phyloP scores from a whole-genome alignment of 2,113 vertebrate genomes.

The Myotis brandtii region DNA sequence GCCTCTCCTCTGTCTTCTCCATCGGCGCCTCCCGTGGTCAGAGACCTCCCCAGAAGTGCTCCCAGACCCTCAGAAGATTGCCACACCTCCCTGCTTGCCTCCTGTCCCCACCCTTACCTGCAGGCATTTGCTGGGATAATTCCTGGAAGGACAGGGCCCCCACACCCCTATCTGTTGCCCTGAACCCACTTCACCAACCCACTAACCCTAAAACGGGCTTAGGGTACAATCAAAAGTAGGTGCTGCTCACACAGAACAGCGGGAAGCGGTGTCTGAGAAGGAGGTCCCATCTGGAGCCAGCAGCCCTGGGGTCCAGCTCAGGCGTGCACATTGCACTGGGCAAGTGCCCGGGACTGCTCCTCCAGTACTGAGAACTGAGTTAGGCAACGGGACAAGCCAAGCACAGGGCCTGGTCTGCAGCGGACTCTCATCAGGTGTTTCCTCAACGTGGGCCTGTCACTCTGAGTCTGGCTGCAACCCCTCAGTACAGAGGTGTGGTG shows the following conservation, averaged over 20 bases:
- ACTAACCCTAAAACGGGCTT: neutral
- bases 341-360: neutral
- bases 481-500: neutral
- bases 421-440: neutral
- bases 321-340: neutral
- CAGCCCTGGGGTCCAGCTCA: neutral
- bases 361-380: neutral
- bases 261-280: neutral
- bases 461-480: neutral
- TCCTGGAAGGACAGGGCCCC: neutral
- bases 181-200: neutral
- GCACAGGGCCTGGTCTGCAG: neutral
- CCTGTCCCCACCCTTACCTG: neutral
- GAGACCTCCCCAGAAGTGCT: neutral
- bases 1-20: neutral
- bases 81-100: neutral
- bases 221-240: neutral
- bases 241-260: neutral
- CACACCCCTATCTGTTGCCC: neutral
- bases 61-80: neutral
- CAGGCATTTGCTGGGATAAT: neutral
- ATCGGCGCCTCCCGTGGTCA: neutral
- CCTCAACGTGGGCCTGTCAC: neutral
- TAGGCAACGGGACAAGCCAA: neutral
- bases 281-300: neutral